These are phyloP conservation scores for Hirtodrosophila trivittata DNA, from an alignment of 2,888 invertebrate species.

Conservation along the genomic window DNA sequence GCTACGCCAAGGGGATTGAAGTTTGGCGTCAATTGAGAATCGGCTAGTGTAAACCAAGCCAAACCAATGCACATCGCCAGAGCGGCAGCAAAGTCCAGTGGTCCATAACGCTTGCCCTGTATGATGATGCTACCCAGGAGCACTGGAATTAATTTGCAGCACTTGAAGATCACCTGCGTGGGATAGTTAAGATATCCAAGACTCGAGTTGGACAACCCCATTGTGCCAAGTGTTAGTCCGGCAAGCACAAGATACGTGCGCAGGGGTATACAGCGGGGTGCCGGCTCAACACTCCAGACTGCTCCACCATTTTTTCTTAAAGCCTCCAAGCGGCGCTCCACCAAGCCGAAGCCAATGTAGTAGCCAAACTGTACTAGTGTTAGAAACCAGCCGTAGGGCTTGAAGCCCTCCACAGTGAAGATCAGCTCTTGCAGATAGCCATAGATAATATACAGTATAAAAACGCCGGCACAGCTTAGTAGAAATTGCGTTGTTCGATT, in stretches of 20 bases:
- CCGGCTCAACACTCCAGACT: conserved; percentile 82
- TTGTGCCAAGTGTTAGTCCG: conserved; percentile 94
- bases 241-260: conserved; percentile 92
- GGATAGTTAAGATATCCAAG: conserved; percentile 98
- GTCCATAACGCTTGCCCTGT: conserved; percentile 93
- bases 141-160: conserved; percentile 98
- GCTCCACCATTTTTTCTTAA: conserved; percentile 36
- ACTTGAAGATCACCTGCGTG: conserved; percentile 98
- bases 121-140: conserved; percentile 96
- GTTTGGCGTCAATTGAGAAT: conserved; percentile 90
- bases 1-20: conserved; percentile 89
- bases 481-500: conserved; percentile 88
- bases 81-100: conserved; percentile 93
- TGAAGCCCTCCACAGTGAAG: conserved; percentile 94
- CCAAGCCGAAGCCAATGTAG: conserved; percentile 91
- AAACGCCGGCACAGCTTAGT: conserved; percentile 91
- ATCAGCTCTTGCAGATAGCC: conserved; percentile 96
- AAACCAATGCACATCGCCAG: conserved; percentile 94
- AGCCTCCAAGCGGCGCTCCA: conserved; percentile 87
- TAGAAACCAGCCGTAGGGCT: conserved; percentile 95
- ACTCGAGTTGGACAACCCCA: conserved; percentile 97
- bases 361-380: conserved; percentile 95
- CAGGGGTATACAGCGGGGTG: conserved; percentile 91
- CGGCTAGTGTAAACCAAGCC: conserved; percentile 94
- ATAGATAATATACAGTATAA: conserved; percentile 94